Conservation (phyloP, 2,797 vertebrate species). For the Fundulus diaphanus region DNA sequence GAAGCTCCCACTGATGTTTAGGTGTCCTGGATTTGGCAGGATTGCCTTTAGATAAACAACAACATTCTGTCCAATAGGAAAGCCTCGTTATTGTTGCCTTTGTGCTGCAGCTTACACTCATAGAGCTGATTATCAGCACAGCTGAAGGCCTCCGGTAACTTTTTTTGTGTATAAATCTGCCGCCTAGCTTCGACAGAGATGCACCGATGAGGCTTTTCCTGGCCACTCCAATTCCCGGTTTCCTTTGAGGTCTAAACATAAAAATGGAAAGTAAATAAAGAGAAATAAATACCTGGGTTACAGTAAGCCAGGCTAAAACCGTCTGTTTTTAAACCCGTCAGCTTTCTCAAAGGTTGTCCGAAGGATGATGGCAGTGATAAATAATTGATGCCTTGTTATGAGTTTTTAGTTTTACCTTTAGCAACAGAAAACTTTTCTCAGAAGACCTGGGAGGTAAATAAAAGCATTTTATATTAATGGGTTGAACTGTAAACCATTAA, state of each 20-base stretch:
- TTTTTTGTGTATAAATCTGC: not conserved
- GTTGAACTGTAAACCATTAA: not conserved
- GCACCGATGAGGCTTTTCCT: not conserved
- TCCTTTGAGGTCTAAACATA: not conserved
- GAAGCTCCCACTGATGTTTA: not conserved
- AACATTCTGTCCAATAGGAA: not conserved
- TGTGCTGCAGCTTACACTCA: not conserved
- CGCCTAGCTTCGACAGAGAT: not conserved
- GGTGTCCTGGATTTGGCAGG: not conserved
- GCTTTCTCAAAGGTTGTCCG: not conserved
- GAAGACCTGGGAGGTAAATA: too few relatives aligned
- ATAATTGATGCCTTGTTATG: not conserved
- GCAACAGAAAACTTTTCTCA: too few relatives aligned
- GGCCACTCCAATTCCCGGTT: not conserved
- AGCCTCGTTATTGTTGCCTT: not conserved
- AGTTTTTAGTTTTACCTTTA: not conserved
- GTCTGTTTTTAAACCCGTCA: not conserved
- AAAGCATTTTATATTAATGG: too few relatives aligned
- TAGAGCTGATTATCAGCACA: not conserved
- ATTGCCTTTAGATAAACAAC: not conserved
- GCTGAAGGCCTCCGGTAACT: not conserved
- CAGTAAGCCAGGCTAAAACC: not conserved
- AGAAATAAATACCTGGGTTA: not conserved
- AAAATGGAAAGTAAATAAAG: not conserved
- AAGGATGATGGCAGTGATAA: not conserved